Base-by-base conservation (phyloP, 2,113 vertebrate genomes). In the Crocuta crocuta region DNA sequence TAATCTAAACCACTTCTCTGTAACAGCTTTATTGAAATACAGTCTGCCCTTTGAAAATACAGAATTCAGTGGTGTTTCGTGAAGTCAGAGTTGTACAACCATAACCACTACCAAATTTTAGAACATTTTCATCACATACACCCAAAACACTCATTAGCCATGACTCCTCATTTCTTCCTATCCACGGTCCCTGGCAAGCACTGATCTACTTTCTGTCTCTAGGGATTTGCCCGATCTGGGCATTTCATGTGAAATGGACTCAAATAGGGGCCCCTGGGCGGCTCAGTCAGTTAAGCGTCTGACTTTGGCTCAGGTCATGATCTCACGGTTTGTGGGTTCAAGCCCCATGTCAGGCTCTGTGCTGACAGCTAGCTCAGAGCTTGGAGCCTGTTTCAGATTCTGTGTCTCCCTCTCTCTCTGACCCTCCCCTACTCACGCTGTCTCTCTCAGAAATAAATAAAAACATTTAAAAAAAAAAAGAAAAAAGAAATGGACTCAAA, bases 111-210 rank as follows among this genome's bases (percentile, higher is more conserved):
- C 9, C 58, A 11, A 58, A 50, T 70, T 10, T 10, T 23, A 70
- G 50, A 66, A 39, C 74, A 86, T 31, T 39, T 53, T 65, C 35
- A 31, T 58, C 43, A 74, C 48, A 73, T 0, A 11, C 0, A 7
- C 0, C 45, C 11, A 48, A 78, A 45, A 31, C 16, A 8, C 7
- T 9, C 16, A 10, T 3, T 43, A 80, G n/a, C 13, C 0, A 4
- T n/a, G 21, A 31, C 19, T 23, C 23, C 66, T 66, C 58, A 23
- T 35, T 26, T 23, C 48, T 68, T 11, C 8, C n/a, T 12, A 2
- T 3, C 12, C 24, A 15, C 4, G 80, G 48, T 4, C 26, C 16
- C 13, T 17, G 65, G 65, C n/a, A 70, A 58, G 12, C 24, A 66
- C 28, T 1, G 4, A 33, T 76, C 63, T 89, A 61, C 65, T 63